Percentiles rank a stretch among this genome's conserved stretches.
These are phyloP conservation scores for Oscheius sp. DNA, from an alignment of 2,888 invertebrate species.

Conservation along the genomic window DNA sequence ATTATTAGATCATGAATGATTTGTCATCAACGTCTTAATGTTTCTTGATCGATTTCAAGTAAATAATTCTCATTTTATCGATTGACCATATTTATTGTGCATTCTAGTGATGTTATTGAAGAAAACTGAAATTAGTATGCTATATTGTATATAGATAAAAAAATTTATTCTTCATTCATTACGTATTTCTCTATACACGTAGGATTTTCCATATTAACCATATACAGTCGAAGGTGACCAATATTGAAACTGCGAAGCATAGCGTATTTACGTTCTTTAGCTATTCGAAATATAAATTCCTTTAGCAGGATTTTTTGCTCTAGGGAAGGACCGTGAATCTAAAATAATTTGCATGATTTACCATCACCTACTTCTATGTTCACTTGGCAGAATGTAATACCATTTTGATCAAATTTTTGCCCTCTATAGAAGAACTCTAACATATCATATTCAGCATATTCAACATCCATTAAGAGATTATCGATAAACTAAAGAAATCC, in stretches of 20 bases:
- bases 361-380: slow-evolving; percentile 6
- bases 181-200: neutral
- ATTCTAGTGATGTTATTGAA: too few species aligned
- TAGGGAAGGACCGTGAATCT: neutral
- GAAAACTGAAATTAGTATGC: neutral
- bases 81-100: too few species aligned
- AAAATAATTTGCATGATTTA: neutral
- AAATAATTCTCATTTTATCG: too few species aligned
- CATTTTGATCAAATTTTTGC: neutral
- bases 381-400: neutral
- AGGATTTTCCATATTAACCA: neutral
- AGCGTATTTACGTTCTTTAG: neutral
- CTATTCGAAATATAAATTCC: neutral
- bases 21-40: too few species aligned
- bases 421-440: neutral
- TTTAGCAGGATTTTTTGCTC: neutral
- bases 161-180: neutral
- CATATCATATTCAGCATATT: slow-evolving; percentile 17
- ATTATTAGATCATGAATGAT: too few species aligned
- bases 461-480: neutral
- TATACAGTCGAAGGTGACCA: neutral
- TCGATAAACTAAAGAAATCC: neutral
- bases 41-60: too few species aligned
- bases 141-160: neutral
- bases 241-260: neutral